Evolutionary conservation across 2,113 vertebrate species (phyloP).

Genomic region (Cryptotis parvus): DNA sequence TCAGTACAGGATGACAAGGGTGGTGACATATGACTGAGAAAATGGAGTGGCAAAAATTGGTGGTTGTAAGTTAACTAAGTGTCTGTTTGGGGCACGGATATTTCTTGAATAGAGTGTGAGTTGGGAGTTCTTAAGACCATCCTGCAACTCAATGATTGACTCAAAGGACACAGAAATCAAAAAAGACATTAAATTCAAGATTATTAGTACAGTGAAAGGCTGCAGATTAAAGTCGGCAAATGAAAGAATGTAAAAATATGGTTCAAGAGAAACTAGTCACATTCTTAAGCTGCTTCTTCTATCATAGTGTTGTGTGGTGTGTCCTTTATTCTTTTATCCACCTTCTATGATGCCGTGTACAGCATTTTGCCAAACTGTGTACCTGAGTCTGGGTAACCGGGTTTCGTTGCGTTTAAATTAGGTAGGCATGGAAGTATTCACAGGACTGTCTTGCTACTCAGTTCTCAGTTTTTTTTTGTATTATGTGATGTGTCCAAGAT

Average conservation of each 20-base stretch:
- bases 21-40: not conserved
- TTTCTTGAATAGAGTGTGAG: not conserved
- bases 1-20: not conserved
- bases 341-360: not conserved
- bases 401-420: not conserved
- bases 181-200: not conserved
- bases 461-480: not conserved
- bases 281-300: not conserved
- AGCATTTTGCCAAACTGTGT: not conserved
- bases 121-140: not conserved
- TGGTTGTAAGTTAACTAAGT: not conserved
- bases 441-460: not conserved
- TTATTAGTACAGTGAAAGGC: not conserved
- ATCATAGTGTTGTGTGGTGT: not conserved
- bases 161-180: not conserved
- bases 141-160: not conserved
- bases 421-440: not conserved
- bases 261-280: not conserved
- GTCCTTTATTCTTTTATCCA: not conserved
- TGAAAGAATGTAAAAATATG: not conserved
- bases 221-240: constrained; percentile 10
- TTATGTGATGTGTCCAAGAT: not conserved
- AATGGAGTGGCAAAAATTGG: not conserved
- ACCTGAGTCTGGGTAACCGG: not conserved
- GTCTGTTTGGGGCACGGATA: not conserved